Percentiles rank a stretch among this genome's conserved stretches.
phyloP scores from a whole-genome alignment of 2,797 vertebrate genomes.

The Hyperoplus lanceolatus region DNA sequence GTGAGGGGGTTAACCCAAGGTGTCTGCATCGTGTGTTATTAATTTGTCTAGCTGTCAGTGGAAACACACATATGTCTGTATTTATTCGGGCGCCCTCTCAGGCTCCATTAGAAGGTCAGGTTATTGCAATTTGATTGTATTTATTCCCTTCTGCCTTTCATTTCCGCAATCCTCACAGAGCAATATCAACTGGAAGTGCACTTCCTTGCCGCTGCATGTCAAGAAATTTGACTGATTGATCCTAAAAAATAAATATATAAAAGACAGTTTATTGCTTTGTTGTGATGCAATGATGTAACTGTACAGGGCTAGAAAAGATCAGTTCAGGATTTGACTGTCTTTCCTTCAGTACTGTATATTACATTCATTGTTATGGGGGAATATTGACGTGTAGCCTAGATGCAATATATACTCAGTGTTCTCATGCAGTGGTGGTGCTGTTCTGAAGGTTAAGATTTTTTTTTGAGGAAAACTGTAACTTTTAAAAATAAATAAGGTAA shows the following conservation, averaged over 20 bases:
- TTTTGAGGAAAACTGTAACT: too few species aligned
- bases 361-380: background rate
- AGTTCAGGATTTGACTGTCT: slow-evolving; percentile 11
- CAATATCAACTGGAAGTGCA: slow-evolving; percentile 82
- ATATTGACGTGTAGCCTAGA: background rate
- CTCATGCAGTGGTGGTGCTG: background rate
- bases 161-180: slow-evolving; percentile 76
- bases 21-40: slow-evolving; percentile 79
- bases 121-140: slow-evolving; percentile 89
- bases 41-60: slow-evolving; percentile 87
- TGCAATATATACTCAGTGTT: background rate
- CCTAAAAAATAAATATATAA: slow-evolving; percentile 82
- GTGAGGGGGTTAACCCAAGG: slow-evolving; percentile 58
- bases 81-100: slow-evolving; percentile 85
- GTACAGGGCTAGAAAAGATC: slow-evolving; percentile 29
- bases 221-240: slow-evolving; percentile 84
- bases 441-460: background rate
- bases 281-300: slow-evolving; percentile 52
- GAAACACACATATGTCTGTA: slow-evolving; percentile 85
- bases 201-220: slow-evolving; percentile 64
- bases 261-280: slow-evolving; percentile 76
- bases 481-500: too few species aligned
- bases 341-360: slow-evolving; percentile 20
- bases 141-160: slow-evolving; percentile 83
- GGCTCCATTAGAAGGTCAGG: slow-evolving; percentile 84